These are phyloP conservation scores for Drosophila paramelanica DNA, from an alignment of 2,888 invertebrate species.

Conservation along the genomic window DNA sequence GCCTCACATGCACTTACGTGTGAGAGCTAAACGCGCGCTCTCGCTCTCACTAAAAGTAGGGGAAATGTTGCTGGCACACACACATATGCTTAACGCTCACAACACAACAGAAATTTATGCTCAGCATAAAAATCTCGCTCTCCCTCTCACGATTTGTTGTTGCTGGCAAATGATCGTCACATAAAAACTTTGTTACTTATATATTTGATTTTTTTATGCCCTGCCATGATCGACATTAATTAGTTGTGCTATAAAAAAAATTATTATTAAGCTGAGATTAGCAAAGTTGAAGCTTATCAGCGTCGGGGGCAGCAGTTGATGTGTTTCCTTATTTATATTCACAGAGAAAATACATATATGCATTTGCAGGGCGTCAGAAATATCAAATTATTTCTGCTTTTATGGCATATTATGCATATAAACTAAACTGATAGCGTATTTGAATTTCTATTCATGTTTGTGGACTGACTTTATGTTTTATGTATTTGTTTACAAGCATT, in stretches of 20 bases:
- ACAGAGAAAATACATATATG: neutral
- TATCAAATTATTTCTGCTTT: conserved; percentile 26
- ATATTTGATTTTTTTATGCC: conserved; percentile 19
- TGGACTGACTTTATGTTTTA: neutral
- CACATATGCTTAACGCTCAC: too few species aligned
- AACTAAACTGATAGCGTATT: conserved; percentile 1
- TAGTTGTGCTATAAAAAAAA: conserved; percentile 43
- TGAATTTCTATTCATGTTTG: neutral
- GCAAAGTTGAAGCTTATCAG: conserved; percentile 20
- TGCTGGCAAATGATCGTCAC: conserved; percentile 37
- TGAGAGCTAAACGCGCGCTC: conserved; percentile 39
- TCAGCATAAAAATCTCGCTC: conserved; percentile 2
- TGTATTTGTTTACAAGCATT: too few species aligned
- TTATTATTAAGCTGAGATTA: conserved; percentile 28
- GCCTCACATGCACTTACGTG: conserved; percentile 22
- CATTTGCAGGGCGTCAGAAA: conserved; percentile 12
- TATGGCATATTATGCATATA: conserved; percentile 7
- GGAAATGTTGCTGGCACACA: conserved; percentile 69
- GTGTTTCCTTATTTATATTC: conserved; percentile 8
- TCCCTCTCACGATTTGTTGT: neutral
- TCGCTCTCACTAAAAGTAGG: conserved; percentile 74
- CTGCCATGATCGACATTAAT: conserved; percentile 32
- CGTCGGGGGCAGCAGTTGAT: conserved; percentile 5
- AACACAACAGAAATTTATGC: neutral
- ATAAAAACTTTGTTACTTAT: conserved; percentile 3